phyloP scores from a whole-genome alignment of 2,888 invertebrate species.

The Nemoura dubitans region DNA sequence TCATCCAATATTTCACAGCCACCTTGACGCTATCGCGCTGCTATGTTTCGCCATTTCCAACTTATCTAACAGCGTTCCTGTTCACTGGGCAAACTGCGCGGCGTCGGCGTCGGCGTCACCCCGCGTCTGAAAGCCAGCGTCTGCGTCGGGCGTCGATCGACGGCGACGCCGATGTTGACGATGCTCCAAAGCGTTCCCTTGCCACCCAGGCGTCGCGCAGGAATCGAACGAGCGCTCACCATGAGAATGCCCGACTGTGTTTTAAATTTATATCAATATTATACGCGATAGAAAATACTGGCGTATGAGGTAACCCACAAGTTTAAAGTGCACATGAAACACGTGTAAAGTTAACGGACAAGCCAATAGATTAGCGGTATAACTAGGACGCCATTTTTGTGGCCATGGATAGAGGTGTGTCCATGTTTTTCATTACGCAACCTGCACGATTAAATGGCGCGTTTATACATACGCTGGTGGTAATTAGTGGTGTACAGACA shows the following conservation, averaged over 20 bases:
- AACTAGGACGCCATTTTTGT: neutral
- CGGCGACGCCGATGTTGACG: conserved; percentile 1
- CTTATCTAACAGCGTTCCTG: conserved; percentile 28
- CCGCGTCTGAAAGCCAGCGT: no score
- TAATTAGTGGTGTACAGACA: neutral
- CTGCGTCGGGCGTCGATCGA: no score
- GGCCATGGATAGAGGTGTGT: neutral
- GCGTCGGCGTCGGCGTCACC: neutral
- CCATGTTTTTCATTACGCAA: neutral
- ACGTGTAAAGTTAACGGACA: no score
- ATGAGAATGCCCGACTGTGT: no score
- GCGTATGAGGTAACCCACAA: no score
- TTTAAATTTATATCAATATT: no score
- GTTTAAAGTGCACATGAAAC: no score
- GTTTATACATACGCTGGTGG: neutral
- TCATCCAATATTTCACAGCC: conserved; percentile 41
- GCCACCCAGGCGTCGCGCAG: neutral
- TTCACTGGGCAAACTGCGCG: neutral
- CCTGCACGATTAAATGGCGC: no score
- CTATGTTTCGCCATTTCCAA: conserved; percentile 36
- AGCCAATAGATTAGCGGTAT: no score
- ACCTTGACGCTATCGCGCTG: conserved; percentile 37
- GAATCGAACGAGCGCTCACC: neutral
- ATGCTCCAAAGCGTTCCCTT: conserved; percentile 30
- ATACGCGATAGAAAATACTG: no score